Percentiles rank a stretch among this genome's conserved stretches.
Conservation (phyloP, 2,797 vertebrate species). For the Acanthis flammea region DNA sequence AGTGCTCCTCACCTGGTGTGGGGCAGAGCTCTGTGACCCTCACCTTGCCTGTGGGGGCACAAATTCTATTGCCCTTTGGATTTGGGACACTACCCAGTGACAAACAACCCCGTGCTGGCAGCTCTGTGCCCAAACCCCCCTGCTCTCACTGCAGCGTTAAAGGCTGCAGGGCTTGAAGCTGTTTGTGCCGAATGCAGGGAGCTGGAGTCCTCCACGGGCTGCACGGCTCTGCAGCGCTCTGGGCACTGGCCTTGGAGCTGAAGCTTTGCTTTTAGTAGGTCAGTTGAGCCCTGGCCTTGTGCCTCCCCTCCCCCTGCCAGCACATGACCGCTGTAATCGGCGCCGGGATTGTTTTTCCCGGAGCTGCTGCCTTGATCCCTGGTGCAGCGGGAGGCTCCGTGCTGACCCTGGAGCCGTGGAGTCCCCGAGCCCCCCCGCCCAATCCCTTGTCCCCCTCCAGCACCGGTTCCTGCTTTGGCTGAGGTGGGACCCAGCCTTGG, state of each 20-base stretch:
- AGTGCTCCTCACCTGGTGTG: accelerated
- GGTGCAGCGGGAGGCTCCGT: accelerated
- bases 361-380: not conserved
- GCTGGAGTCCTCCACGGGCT: not conserved
- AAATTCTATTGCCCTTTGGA: not conserved
- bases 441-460: not conserved
- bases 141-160: accelerated
- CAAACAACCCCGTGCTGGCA: not conserved
- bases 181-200: accelerated
- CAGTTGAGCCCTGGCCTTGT: conserved; percentile 16
- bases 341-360: not conserved
- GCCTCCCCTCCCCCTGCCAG: conserved; percentile 27
- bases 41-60: accelerated
- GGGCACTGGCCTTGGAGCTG: not conserved
- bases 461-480: accelerated
- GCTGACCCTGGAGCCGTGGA: not conserved
- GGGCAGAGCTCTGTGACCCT: not conserved
- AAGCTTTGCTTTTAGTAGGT: conserved; percentile 23
- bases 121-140: not conserved
- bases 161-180: not conserved
- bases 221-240: not conserved
- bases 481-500: not conserved
- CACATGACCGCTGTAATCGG: not conserved
- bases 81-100: not conserved
- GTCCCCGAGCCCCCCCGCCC: accelerated